Evolutionary conservation across 1,140 invertebrate genomes (phyloP).

Genomic region (Orchesella cincta): DNA sequence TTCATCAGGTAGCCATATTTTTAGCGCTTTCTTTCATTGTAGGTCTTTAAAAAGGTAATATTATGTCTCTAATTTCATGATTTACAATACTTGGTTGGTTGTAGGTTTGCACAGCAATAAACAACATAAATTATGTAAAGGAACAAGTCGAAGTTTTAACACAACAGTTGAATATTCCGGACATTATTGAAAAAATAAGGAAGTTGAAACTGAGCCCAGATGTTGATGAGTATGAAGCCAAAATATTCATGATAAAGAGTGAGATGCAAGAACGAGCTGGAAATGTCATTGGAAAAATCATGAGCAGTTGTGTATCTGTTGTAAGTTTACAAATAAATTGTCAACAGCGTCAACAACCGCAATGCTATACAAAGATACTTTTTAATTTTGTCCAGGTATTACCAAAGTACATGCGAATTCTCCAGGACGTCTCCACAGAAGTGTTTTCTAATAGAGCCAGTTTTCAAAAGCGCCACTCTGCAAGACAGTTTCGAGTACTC

Average conservation of each 20-base stretch:
- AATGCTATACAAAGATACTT: neutral
- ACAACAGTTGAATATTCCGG: neutral
- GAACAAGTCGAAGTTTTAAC: neutral
- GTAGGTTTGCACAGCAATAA: neutral
- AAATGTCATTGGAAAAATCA: neutral
- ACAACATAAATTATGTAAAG: slow-evolving; percentile 19
- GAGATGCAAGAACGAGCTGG: neutral
- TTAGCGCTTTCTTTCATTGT: neutral
- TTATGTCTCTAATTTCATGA: neutral
- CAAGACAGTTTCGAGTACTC: neutral
- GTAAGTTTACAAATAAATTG: too few relatives aligned
- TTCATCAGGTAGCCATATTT: neutral
- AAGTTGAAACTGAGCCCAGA: neutral
- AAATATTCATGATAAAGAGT: neutral
- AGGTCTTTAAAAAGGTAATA: too few relatives aligned
- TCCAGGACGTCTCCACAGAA: neutral
- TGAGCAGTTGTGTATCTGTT: neutral
- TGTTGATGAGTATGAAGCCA: neutral
- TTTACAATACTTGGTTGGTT: neutral
- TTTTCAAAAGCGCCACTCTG: neutral
- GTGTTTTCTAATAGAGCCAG: too few relatives aligned
- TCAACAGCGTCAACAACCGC: too few relatives aligned
- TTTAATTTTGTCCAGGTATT: neutral
- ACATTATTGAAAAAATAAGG: slow-evolving; percentile 3
- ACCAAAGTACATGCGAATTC: neutral